Base-by-base conservation (phyloP, 2,113 vertebrate species). In the Papio anubis region DNA sequence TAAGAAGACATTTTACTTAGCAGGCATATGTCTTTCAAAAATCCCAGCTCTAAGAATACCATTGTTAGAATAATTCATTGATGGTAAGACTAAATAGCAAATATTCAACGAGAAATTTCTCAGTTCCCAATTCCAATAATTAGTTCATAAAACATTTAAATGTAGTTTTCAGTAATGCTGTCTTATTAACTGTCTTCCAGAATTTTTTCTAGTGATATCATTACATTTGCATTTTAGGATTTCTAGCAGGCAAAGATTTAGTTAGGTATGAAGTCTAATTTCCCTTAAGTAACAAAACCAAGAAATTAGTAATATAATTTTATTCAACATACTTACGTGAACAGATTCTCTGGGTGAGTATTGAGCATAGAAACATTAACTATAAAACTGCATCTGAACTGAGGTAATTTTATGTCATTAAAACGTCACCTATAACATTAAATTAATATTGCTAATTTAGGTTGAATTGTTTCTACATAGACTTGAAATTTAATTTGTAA, bases 361-460 rank as follows among this genome's bases (percentile, higher is more conserved):
- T 86, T 88, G 80, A 55, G n/a, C n/a, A 75, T 0, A 76, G 45
- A 84, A 95, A 50, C 16, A 93, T 84, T 89, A 85, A 66, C 57
- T 64, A 88, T 27, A 76, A 35, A 68, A 78, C 48, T 68, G 5
- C 25, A 57, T n/a, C n/a, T 70, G 16, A 91, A 21, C n/a, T 83
- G 59, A 83, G 30, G 18, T 25, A 87, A 93, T 70, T 90, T 85
- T 66, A 64, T 52, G 5, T 75, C 25, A 90, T 50, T 35, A 94
- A 64, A 81, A 90, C 14, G 79, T 50, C 20, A 94, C 8, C 8
- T 72, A 40, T 21, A 79, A 72, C 2, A 38, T 59, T 70, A 81
- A 91, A 35, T 82, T 14, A 94, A 94, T 61, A 78, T 40, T 95
- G 91, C 66, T 93, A 90, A 93, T 90, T 48, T 85, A 50, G 84